Conservation (phyloP, 1,140 invertebrate species). For the Berghia stephanieae region DNA sequence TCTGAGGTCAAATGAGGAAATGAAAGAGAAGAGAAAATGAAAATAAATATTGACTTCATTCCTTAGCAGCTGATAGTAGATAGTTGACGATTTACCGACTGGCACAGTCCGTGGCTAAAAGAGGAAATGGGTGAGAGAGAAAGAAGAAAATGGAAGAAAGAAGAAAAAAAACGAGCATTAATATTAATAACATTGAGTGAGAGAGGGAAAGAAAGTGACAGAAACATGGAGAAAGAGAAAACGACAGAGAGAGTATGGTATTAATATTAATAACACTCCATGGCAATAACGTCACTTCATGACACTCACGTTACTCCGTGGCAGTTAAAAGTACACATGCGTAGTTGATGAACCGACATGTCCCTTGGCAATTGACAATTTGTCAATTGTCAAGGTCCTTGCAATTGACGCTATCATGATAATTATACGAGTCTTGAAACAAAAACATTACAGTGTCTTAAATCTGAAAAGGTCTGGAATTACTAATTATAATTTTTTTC, state of each 20-base stretch:
- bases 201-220: slow-evolving; percentile 69
- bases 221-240: background rate
- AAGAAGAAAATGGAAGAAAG: slow-evolving; percentile 81
- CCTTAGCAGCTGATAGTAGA: slow-evolving; percentile 90
- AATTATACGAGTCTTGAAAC: no score
- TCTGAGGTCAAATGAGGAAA: no score
- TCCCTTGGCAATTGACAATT: no score
- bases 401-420: no score
- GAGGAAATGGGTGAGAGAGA: slow-evolving; percentile 86
- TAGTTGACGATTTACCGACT: no score
- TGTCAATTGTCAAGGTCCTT: no score
- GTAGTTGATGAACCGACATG: no score
- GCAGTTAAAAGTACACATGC: no score
- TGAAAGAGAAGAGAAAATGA: background rate
- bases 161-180: slow-evolving; percentile 84
- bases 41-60: slow-evolving; percentile 48
- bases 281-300: no score
- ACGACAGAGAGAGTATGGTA: background rate
- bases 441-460: background rate
- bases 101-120: no score
- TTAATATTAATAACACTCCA: no score
- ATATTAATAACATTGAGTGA: slow-evolving; percentile 80
- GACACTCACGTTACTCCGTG: no score
- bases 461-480: background rate
- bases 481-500: background rate